phyloP scores from a whole-genome alignment of 2,888 invertebrate species.

The Caenorhabditis auriculariae region DNA sequence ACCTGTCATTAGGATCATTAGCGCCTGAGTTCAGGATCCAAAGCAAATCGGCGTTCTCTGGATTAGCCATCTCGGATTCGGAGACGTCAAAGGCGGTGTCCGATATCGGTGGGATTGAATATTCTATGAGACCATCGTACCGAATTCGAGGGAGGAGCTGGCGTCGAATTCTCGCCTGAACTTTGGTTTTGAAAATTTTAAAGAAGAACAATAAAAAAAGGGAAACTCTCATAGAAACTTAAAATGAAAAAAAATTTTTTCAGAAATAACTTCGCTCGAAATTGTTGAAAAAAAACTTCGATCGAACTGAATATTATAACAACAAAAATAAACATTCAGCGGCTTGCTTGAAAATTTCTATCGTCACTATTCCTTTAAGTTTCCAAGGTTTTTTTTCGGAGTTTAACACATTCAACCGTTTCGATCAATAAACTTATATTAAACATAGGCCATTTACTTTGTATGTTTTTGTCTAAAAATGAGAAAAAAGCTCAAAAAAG shows the following conservation, averaged over 20 bases:
- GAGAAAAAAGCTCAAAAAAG: too few relatives aligned
- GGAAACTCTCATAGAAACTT: neutral
- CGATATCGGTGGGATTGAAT: conserved; percentile 70
- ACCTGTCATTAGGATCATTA: conserved; percentile 19
- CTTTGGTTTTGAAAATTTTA: conserved; percentile 57
- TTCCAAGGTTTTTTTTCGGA: too few relatives aligned
- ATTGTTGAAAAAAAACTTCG: too few relatives aligned
- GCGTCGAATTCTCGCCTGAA: conserved; percentile 77
- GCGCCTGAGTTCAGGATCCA: conserved; percentile 34
- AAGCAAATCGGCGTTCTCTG: conserved; percentile 28
- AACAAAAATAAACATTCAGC: too few relatives aligned
- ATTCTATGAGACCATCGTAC: conserved; percentile 77
- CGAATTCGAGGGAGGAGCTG: conserved; percentile 75
- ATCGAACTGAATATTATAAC: too few relatives aligned
- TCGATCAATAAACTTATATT: too few relatives aligned
- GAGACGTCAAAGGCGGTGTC: conserved; percentile 39
- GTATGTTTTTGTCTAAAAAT: too few relatives aligned
- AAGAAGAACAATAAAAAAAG: neutral
- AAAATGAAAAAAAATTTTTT: neutral
- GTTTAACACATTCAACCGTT: too few relatives aligned
- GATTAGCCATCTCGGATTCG: conserved; percentile 21
- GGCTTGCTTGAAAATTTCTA: too few relatives aligned
- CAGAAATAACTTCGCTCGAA: neutral
- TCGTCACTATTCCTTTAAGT: too few relatives aligned
- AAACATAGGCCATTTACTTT: too few relatives aligned